Conservation (phyloP, 2,113 vertebrate genomes). For the Ctenomys sociabilis region DNA sequence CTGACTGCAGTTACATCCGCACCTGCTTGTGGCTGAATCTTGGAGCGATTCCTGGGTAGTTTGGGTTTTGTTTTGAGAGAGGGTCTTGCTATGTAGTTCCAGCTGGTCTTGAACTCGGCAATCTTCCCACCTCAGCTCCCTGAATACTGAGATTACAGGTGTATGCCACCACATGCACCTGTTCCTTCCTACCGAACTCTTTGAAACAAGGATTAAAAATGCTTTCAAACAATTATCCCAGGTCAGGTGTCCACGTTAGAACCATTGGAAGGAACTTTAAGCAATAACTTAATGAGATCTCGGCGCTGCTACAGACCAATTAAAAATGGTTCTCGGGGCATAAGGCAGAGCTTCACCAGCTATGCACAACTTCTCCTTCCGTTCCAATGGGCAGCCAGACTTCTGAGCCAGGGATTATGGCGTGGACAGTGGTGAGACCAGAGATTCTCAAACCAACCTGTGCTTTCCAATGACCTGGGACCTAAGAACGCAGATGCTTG, state of each 20-base stretch:
- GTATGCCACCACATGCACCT: neutral
- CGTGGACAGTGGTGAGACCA: neutral
- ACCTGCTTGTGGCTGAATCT: neutral
- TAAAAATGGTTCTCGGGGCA: neutral
- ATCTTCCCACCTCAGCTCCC: neutral
- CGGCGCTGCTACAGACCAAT: neutral
- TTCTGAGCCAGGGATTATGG: neutral
- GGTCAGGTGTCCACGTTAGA: neutral
- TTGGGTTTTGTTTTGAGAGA: neutral
- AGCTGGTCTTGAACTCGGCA: neutral
- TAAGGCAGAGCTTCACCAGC: neutral
- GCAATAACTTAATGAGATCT: neutral
- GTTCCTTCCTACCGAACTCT: neutral
- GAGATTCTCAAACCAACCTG: neutral
- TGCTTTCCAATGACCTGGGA: neutral
- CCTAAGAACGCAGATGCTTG: neutral
- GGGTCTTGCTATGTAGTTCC: neutral
- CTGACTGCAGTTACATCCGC: neutral
- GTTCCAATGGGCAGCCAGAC: neutral
- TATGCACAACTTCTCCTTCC: neutral
- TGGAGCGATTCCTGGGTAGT: neutral
- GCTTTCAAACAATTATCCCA: slow-evolving; percentile 6
- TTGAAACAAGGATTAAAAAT: neutral
- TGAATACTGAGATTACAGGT: neutral
- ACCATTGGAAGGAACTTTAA: neutral